phyloP scores from a whole-genome alignment of 2,888 invertebrate genomes.

The Gnatocerus cornutus region DNA sequence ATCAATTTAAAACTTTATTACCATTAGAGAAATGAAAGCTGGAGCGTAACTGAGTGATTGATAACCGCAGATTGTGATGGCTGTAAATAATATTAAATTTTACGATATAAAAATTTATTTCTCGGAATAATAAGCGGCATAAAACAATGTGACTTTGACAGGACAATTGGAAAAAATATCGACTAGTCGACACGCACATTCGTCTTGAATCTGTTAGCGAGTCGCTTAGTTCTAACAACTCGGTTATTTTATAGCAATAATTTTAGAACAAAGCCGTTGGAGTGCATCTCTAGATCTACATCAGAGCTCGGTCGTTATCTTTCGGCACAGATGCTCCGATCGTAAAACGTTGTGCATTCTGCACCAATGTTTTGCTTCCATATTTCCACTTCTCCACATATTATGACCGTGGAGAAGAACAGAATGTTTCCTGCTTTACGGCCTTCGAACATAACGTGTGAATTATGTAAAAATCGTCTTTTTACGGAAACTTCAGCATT shows the following conservation, averaged over 20 bases:
- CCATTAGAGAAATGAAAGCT: constrained; percentile 52
- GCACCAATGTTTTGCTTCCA: constrained; percentile 55
- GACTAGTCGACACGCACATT: too few species aligned
- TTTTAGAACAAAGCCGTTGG: constrained; percentile 39
- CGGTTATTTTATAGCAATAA: constrained; percentile 35
- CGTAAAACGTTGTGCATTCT: constrained; percentile 57
- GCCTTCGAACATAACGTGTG: constrained; percentile 45
- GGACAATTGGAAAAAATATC: too few species aligned
- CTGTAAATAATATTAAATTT: neutral
- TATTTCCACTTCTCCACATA: constrained; percentile 50
- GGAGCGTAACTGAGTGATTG: constrained; percentile 55
- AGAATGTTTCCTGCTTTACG: constrained; percentile 44
- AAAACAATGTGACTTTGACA: too few species aligned
- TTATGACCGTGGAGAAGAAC: constrained; percentile 34
- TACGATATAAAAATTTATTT: neutral
- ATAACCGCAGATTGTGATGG: constrained; percentile 43
- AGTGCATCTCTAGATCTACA: constrained; percentile 42
- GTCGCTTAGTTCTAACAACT: neutral
- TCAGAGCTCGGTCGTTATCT: constrained; percentile 53
- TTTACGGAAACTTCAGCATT: constrained; percentile 18
- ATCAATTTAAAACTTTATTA: constrained; percentile 57
- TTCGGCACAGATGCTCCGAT: constrained; percentile 57
- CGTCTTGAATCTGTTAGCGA: too few species aligned
- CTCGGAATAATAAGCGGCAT: neutral
- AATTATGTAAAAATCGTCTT: constrained; percentile 45